Evolutionary conservation across 2,113 vertebrate genomes (phyloP).

Genomic region (Callorhinus ursinus): DNA sequence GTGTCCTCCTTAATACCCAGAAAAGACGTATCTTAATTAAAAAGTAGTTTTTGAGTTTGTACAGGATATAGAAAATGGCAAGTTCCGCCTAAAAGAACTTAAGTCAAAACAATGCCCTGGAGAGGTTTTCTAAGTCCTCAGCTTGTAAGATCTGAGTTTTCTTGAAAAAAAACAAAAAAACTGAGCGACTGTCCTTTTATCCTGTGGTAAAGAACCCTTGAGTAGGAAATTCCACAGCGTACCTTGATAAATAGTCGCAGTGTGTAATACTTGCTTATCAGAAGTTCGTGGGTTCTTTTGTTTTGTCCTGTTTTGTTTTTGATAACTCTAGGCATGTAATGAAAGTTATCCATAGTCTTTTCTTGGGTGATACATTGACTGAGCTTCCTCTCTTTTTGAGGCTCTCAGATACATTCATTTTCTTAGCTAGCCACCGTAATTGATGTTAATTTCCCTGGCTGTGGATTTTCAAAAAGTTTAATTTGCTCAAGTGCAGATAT

Average conservation of each 20-base stretch:
- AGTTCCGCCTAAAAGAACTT: constrained; percentile 5
- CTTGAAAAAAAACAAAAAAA: not conserved
- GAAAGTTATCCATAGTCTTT: not conserved
- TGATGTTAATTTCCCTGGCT: constrained; percentile 31
- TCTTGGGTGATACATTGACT: not conserved
- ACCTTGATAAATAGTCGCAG: not conserved
- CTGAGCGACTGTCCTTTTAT: not conserved
- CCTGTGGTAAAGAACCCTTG: not conserved
- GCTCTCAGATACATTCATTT: not conserved
- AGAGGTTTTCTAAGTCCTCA: not conserved
- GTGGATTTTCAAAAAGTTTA: not conserved
- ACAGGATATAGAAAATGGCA: not conserved
- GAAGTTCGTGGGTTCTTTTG: not conserved
- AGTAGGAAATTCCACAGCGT: not conserved
- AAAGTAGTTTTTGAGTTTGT: not conserved
- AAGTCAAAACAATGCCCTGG: not conserved
- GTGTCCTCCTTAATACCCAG: no score
- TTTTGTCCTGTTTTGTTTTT: not conserved
- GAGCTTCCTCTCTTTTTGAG: not conserved
- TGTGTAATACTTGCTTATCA: not conserved
- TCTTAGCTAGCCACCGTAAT: not conserved
- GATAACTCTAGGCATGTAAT: not conserved
- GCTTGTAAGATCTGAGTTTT: constrained; percentile 2
- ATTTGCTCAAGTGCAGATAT: not conserved
- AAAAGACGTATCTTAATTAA: not conserved